Evolutionary conservation across 1,140 invertebrate genomes (phyloP), one percentile per base, ranked within the genome.

Genomic region (Heterodera schachtii): DNA sequence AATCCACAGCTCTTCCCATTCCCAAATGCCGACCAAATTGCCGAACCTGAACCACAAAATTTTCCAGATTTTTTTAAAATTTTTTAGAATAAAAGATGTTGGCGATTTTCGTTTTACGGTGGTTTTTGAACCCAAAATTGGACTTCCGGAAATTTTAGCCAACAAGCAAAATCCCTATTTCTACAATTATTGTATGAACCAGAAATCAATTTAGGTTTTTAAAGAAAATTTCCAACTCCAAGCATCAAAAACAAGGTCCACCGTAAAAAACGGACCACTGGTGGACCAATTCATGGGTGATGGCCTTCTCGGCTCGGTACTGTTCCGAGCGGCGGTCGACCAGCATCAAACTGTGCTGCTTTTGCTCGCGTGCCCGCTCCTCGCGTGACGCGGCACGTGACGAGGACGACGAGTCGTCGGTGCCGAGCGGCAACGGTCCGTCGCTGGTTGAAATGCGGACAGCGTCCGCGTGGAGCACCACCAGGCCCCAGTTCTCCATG

Each of bases 1-100:
- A 16, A 92, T 82, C 91, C 91, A 92, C 1, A 92, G 83, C 73
- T 92, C 91, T 47, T 91, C 89, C 91, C 91, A 92, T 89, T 91
- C 91, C 73, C 87, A 86, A 88, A 91, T 90, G 3, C 91, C 91
- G 8, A 91, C 91, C 87, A 92, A 90, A 85, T 92, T 92, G 16
- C 91, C 91, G 84, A 92, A 82, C 81, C 81, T 81, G 52, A n/a
- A 75, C 8, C 11, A 60, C 16, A 49, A 9, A 4, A 9, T 49
- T 4, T 49, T 49, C 4, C 4, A 9, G 47, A 49, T 49, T 49
- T n/a, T n/a, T n/a, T n/a, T n/a, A n/a, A 49, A 49, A 49, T 49
- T 49, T 49, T 49, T 49, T 6, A 49, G 47, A 49, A 49, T 49
- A n/a, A n/a, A n/a, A n/a, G n/a, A n/a, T n/a, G n/a, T n/a, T n/a